phyloP scores from a whole-genome alignment of 2,888 invertebrate genomes.

The Luffia ferchaultella region DNA sequence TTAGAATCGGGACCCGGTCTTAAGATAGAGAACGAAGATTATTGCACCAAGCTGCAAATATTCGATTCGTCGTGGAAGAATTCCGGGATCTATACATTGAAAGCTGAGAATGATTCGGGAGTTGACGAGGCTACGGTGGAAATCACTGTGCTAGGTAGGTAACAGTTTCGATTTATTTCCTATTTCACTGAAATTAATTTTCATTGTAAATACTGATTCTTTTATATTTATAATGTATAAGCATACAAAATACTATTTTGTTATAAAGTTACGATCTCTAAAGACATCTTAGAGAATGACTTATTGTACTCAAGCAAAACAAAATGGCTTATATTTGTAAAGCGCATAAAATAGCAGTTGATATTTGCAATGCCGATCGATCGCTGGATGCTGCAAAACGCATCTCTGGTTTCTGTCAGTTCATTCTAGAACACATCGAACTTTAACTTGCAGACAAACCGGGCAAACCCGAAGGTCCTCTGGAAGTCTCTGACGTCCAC shows the following conservation, averaged over 20 bases:
- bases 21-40: constrained; percentile 89
- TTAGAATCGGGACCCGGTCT: constrained; percentile 72
- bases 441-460: constrained; percentile 77
- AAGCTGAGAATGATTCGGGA: constrained; percentile 93
- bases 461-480: constrained; percentile 88
- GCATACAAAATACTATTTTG: no score
- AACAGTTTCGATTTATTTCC: no score
- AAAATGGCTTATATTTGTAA: no score
- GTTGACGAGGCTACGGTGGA: constrained; percentile 94
- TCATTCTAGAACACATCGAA: no score
- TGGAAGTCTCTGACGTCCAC: constrained; percentile 90
- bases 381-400: no score
- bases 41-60: constrained; percentile 86
- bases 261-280: no score
- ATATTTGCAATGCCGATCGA: no score
- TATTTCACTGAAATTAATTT: not conserved
- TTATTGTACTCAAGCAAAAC: no score
- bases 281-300: no score
- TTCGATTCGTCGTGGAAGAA: constrained; percentile 84
- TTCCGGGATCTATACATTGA: constrained; percentile 90
- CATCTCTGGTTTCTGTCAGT: no score
- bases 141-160: constrained; percentile 79
- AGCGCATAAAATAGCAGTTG: no score
- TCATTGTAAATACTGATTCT: not conserved
- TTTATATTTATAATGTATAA: no score